A percentile compares a stretch with the other conserved stretches of the same genome.
phyloP scores from a whole-genome alignment of 2,113 vertebrate genomes.

The Cacatua alba region DNA sequence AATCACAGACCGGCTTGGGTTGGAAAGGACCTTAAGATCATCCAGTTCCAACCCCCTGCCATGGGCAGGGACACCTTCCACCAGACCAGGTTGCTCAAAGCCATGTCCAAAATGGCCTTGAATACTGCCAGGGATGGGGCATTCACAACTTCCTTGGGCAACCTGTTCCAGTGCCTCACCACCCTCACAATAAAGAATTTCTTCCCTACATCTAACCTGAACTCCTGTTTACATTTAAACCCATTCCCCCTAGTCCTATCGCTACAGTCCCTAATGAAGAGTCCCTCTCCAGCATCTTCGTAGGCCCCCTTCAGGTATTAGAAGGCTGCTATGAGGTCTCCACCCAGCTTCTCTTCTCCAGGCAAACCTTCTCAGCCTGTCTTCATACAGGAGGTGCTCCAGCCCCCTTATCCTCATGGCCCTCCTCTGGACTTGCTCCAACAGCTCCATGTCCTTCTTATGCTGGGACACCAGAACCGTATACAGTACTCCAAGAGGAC shows the following conservation, averaged over 20 bases:
- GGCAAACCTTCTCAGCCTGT: background rate
- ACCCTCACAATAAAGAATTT: background rate
- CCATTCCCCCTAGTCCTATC: background rate
- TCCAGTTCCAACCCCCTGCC: background rate
- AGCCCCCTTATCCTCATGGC: background rate
- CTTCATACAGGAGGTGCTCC: background rate
- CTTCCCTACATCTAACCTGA: background rate
- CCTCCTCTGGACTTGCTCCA: background rate
- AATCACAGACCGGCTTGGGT: background rate
- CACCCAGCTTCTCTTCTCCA: background rate
- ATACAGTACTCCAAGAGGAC: background rate
- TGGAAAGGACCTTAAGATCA: background rate
- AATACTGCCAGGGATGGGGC: background rate
- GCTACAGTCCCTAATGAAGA: background rate
- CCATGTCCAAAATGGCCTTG: background rate
- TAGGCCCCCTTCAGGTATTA: background rate
- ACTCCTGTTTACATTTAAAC: background rate
- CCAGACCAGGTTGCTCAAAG: background rate
- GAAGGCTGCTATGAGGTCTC: background rate
- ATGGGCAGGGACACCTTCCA: background rate
- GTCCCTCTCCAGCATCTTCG: background rate
- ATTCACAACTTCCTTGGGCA: background rate
- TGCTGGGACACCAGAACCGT: background rate
- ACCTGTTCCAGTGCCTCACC: background rate
- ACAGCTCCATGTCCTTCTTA: background rate